Base-by-base conservation (phyloP, 2,888 invertebrate genomes). In the Dione vanillae region DNA sequence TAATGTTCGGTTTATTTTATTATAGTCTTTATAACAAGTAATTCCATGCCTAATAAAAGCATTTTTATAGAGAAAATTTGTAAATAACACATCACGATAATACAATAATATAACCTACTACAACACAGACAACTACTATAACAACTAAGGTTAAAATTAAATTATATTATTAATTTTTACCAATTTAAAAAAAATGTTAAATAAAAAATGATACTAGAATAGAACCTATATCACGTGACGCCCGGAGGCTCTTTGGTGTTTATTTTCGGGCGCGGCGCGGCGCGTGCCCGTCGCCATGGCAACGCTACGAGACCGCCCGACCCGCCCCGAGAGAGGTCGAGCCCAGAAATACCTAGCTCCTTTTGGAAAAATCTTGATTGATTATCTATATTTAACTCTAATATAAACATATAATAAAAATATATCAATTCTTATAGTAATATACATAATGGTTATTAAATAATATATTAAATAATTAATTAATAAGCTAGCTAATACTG, bases 181-280 rank as follows among this genome's bases (percentile, higher is more conserved):
- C n/a, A 35, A 9, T 54, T 16, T 56, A 16, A 54, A 20, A 11
- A 40, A 11, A 16, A 37, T 6, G 0, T 11, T 40, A 56, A 40
- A 56, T 56, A 16, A 16, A 37, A 35, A 56, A 12, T 37, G 37
- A 40, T 3, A 16, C 37, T 7, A 43, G 49, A 52, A 65, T 51
- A 43, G 52, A 66, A 52, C 61, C 51, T 54, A 61, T 56, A 68
- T 74, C 76, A 76, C 73, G 75, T 74, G 76, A 74, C 67, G 58
- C 51, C 69, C 65, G 61, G 64, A 74, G 73, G 74, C 67, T 69
- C 70, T 71, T 75, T 74, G 81, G 81, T 91, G 91, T 92, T 92
- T 92, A 89, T 92, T 91, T 91, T 90, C 85, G 83, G 90, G 83
- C 83, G 84, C 84, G 83, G 82, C 82, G 82, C 82, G 76, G 71